These are phyloP conservation scores for Steinernema feltiae DNA, from an alignment of 1,140 invertebrate genomes.

Conservation along the genomic window DNA sequence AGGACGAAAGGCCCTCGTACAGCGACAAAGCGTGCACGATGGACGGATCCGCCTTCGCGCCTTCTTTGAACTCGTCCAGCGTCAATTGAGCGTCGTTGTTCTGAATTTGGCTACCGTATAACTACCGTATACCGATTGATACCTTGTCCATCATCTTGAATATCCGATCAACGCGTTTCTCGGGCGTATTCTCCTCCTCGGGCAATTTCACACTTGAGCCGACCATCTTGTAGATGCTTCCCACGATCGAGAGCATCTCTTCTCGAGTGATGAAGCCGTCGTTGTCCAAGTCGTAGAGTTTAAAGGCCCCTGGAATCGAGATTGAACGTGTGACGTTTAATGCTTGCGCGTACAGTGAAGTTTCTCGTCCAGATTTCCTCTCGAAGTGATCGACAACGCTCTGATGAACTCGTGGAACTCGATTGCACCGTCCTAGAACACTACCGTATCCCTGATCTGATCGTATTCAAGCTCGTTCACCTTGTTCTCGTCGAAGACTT, in stretches of 20 bases:
- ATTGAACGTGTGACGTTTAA: not conserved
- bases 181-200: constrained; percentile 76
- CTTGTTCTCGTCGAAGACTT: constrained; percentile 96
- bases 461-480: constrained; percentile 66
- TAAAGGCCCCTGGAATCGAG: constrained; percentile 62
- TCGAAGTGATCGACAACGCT: constrained; percentile 86
- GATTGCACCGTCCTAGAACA: constrained; percentile 81
- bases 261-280: constrained; percentile 93
- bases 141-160: constrained; percentile 91
- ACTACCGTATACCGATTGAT: not conserved
- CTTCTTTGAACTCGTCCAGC: constrained; percentile 94
- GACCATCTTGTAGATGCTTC: constrained; percentile 99
- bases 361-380: constrained; percentile 91
- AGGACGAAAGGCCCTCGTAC: constrained; percentile 59
- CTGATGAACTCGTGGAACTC: constrained; percentile 96
- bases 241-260: constrained; percentile 97
- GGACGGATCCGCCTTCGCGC: constrained; percentile 92
- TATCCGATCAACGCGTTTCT: constrained; percentile 91
- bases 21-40: constrained; percentile 79
- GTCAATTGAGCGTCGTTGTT: constrained; percentile 95
- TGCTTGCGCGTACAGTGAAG: constrained; percentile 74
- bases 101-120: constrained; percentile 59
- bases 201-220: constrained; percentile 56
- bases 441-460: constrained; percentile 18
- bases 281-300: constrained; percentile 92